phyloP scores from a whole-genome alignment of 1,140 invertebrate genomes.

The Caerostris darwini region DNA sequence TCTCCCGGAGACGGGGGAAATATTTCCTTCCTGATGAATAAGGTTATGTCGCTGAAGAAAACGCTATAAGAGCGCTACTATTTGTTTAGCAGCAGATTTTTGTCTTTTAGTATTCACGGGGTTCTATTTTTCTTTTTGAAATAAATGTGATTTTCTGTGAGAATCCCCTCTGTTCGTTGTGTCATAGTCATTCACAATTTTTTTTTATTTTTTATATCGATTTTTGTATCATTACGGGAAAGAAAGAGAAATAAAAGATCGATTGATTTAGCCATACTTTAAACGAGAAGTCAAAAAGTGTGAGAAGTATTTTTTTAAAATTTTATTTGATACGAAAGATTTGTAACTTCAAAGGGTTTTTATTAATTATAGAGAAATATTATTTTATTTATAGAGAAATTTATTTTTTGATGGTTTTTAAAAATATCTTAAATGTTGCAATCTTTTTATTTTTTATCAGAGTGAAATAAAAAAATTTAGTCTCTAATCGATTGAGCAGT shows the following conservation, averaged over 20 bases:
- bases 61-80: slow-evolving; percentile 20
- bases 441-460: too few relatives aligned
- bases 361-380: too few relatives aligned
- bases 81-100: slow-evolving; percentile 30
- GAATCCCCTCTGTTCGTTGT: not conserved
- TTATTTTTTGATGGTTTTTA: too few relatives aligned
- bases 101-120: not conserved
- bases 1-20: not conserved
- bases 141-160: slow-evolving; percentile 17
- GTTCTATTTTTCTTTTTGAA: not conserved
- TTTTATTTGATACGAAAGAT: too few relatives aligned
- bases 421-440: too few relatives aligned
- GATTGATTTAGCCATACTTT: not conserved
- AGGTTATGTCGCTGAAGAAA: not conserved
- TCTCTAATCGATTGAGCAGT: too few relatives aligned
- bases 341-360: too few relatives aligned
- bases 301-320: too few relatives aligned
- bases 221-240: not conserved
- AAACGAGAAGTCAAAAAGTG: not conserved
- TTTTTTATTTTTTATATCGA: not conserved
- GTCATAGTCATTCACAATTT: not conserved
- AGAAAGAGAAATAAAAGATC: not conserved
- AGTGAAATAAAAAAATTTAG: too few relatives aligned
- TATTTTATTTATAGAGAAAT: too few relatives aligned
- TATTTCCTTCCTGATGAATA: slow-evolving; percentile 46